These are phyloP conservation scores for Zootoca vivipara DNA, from an alignment of 2,113 vertebrate genomes.

Conservation along the genomic window DNA sequence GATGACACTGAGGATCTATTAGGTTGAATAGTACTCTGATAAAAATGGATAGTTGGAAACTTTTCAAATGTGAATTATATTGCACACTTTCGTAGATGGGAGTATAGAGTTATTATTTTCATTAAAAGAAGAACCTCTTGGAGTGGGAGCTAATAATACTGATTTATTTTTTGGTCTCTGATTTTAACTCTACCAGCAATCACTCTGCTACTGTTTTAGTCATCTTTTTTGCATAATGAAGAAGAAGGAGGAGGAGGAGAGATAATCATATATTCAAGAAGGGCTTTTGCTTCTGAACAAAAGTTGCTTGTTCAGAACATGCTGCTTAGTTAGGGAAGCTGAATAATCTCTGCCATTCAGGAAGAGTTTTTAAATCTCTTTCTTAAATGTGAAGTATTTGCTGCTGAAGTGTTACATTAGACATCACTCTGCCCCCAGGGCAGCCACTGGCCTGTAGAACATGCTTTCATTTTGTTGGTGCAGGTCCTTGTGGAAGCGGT, in stretches of 20 bases:
- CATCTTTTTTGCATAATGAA: neutral
- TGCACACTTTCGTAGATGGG: constrained; percentile 18
- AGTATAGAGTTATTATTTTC: neutral
- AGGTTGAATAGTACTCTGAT: constrained; percentile 40
- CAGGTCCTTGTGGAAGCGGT: neutral
- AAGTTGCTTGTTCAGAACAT: neutral
- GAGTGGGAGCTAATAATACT: neutral
- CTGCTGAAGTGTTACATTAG: constrained; percentile 30
- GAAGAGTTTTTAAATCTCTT: neutral
- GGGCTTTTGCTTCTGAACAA: neutral
- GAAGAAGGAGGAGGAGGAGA: neutral
- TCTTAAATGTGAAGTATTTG: constrained; percentile 39
- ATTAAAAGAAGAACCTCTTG: neutral
- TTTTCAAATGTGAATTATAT: constrained; percentile 49
- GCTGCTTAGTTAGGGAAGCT: neutral
- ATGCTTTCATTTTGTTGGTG: neutral
- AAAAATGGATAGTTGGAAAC: constrained; percentile 27
- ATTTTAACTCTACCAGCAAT: constrained; percentile 27
- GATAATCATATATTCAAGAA: neutral
- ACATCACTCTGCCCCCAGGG: neutral
- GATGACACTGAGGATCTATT: constrained; percentile 23
- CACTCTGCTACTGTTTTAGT: neutral
- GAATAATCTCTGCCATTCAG: neutral
- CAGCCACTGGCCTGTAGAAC: neutral
- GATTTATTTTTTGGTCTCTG: constrained; percentile 23